Conservation (phyloP, 2,888 invertebrate genomes). For the Melinaea marsaeus region DNA sequence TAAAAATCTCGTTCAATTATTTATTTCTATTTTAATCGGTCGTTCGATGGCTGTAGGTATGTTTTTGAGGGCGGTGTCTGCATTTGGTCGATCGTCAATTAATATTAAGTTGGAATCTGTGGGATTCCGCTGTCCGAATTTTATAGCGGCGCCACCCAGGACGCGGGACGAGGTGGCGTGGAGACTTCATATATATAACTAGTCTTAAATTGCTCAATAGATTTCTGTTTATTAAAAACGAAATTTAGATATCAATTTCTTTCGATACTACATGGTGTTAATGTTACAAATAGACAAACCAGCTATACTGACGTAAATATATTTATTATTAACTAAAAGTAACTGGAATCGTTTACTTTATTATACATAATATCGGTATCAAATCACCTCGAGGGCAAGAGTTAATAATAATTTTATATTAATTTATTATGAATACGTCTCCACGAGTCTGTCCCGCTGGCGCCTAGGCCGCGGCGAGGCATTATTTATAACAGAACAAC, state of each 20-base stretch:
- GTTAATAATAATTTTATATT: not conserved
- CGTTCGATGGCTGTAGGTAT: not conserved
- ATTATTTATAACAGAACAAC: conserved; percentile 64
- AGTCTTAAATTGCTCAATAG: too few relatives aligned
- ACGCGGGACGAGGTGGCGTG: conserved; percentile 40
- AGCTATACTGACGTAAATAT: too few relatives aligned
- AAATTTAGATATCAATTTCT: too few relatives aligned
- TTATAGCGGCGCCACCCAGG: conserved; percentile 77
- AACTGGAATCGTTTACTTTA: too few relatives aligned
- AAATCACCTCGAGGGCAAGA: too few relatives aligned
- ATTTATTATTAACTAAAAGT: too few relatives aligned
- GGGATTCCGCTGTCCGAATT: conserved; percentile 78
- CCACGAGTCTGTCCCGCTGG: conserved; percentile 46
- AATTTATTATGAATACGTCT: conserved; percentile 34
- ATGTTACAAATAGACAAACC: too few relatives aligned
- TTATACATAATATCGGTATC: too few relatives aligned
- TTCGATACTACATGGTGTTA: too few relatives aligned
- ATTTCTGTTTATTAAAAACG: too few relatives aligned
- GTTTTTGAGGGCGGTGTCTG: conserved; percentile 35
- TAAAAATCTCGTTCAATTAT: too few relatives aligned
- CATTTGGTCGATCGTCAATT: conserved; percentile 75
- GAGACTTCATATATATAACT: conserved; percentile 37
- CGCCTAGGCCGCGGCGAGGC: conserved; percentile 74
- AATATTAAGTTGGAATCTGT: conserved; percentile 77
- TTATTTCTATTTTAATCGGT: too few relatives aligned